Conservation (phyloP, 2,113 vertebrate species). For the Siniperca knerii region DNA sequence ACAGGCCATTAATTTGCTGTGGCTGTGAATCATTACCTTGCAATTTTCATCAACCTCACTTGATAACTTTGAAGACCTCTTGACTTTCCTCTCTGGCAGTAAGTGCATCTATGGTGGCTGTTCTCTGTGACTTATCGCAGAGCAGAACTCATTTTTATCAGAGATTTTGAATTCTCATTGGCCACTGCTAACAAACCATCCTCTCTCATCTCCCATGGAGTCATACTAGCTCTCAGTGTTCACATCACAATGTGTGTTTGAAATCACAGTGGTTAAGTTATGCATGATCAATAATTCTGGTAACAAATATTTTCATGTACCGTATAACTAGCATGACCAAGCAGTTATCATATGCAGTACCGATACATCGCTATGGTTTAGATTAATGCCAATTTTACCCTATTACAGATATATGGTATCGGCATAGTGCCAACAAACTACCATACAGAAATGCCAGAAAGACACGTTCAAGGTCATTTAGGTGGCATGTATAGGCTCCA, state of each 20-base stretch:
- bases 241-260: neutral
- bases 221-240: no score
- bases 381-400: no score
- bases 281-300: neutral
- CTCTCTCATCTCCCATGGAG: neutral
- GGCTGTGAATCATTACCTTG: conserved; percentile 22
- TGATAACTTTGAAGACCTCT: conserved; percentile 15
- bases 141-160: neutral
- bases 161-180: neutral
- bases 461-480: no score
- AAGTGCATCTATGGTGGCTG: neutral
- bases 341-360: neutral
- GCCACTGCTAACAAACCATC: neutral
- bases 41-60: neutral
- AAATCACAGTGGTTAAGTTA: neutral
- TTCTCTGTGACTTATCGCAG: neutral
- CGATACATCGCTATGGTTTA: neutral
- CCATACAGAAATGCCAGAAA: no score
- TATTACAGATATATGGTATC: neutral
- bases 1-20: neutral
- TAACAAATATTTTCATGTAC: neutral
- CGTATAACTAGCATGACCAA: neutral
- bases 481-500: neutral
- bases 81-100: conserved; percentile 2
- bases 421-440: neutral